Evolutionary conservation across 2,797 vertebrate species (phyloP), one percentile per base, ranked within the genome.

Genomic region (Myiotriccus ornatus): DNA sequence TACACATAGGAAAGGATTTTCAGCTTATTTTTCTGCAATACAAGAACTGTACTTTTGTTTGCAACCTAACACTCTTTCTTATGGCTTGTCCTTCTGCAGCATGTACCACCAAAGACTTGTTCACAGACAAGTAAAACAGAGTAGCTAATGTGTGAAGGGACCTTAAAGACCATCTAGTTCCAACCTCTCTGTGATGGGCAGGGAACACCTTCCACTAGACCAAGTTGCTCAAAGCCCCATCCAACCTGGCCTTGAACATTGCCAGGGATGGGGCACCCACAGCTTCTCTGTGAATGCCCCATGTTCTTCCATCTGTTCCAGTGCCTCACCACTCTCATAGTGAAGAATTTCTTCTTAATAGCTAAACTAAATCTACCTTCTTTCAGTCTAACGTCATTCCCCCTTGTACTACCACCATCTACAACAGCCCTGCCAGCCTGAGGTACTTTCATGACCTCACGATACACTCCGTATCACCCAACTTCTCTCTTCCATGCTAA

Each of bases 381-480:
- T 46, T 59, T 53, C 50, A 52, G 14, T 32, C 34, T 39, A 14
- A 56, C 56, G 44, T 16, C 37, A 34, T 32, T 46, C 12, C 24
- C n/a, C 21, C 12, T 27, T 24, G 34, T 59, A 53, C 34, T 65
- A 65, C 21, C 14, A 59, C 13, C 18, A 41, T 22, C 30, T 23
- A 55, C 68, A 37, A 5, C 0, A 52, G 46, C 3, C 25, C 59
- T 13, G 69, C n/a, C 21, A 18, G 18, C 1, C 27, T 6, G 12
- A 64, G 7, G 6, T 14, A 64, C 30, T 56, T 9, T 7, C 5
- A 2, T 0, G 12, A 64, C 60, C 35, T 39, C 71, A 25, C 0
- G 0, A 53, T 2, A n/a, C 77, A 20, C 50, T 39, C 53, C 25
- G 37, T 10, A 37, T 23, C 43, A 44, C n/a, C 50, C 14, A 43